phyloP scores from a whole-genome alignment of 2,888 invertebrate species.

The Dryococelus australis region DNA sequence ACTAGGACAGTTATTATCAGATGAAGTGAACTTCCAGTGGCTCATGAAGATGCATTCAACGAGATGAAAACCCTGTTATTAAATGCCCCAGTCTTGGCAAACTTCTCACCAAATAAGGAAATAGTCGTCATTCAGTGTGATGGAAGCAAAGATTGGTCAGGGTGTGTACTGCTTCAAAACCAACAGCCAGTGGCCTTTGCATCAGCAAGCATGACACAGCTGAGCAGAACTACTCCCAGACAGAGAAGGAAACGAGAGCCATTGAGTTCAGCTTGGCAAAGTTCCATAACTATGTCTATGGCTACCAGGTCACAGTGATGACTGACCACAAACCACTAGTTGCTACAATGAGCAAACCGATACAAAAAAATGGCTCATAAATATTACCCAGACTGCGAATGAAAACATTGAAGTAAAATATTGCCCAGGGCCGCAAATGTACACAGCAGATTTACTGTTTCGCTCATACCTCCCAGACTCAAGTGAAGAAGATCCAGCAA shows the following conservation, averaged over 20 bases:
- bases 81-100: slow-evolving; percentile 18
- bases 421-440: too few relatives aligned
- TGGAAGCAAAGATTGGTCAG: slow-evolving; percentile 30
- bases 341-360: not conserved
- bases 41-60: slow-evolving; percentile 28
- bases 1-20: not conserved
- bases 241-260: slow-evolving; percentile 25
- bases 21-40: slow-evolving; percentile 16
- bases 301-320: not conserved
- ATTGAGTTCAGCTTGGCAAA: not conserved
- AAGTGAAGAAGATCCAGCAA: too few relatives aligned
- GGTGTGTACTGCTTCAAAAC: slow-evolving; percentile 29
- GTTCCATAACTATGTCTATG: slow-evolving; percentile 20
- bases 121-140: slow-evolving; percentile 32
- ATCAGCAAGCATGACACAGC: slow-evolving; percentile 19
- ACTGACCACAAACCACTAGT: not conserved
- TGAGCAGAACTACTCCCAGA: slow-evolving; percentile 30
- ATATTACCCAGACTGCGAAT: too few relatives aligned
- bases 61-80: slow-evolving; percentile 28
- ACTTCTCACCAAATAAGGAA: slow-evolving; percentile 24
- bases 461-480: too few relatives aligned
- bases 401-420: too few relatives aligned
- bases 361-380: not conserved
- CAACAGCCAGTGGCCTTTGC: slow-evolving; percentile 22
- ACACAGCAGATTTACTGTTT: too few relatives aligned